Evolutionary conservation across 1,140 invertebrate species (phyloP).

Genomic region (Ceratoteleas bidentatus): DNA sequence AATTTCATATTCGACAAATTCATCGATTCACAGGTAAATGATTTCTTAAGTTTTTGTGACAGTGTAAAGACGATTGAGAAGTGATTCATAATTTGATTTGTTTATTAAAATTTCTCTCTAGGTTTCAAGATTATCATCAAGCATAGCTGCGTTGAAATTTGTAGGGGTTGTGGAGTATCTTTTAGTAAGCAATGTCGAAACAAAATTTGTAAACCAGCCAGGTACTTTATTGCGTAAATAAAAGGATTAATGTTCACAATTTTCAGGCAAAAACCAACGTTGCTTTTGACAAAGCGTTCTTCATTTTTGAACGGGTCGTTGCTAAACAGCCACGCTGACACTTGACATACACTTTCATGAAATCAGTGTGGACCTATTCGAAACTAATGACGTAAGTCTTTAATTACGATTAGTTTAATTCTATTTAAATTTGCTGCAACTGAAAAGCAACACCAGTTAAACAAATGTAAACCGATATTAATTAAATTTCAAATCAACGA

Average conservation of each 20-base stretch:
- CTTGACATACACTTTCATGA: too few species aligned
- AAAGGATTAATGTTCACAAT: background rate
- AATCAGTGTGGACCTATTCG: too few species aligned
- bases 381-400: too few species aligned
- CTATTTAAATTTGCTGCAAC: too few species aligned
- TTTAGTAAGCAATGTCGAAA: background rate
- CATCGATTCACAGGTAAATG: background rate
- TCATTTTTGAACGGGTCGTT: too few species aligned
- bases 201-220: background rate
- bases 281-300: too few species aligned
- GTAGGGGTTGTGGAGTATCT: background rate
- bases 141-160: background rate
- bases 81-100: background rate
- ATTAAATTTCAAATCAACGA: too few species aligned
- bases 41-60: background rate
- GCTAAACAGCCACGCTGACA: too few species aligned
- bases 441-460: too few species aligned
- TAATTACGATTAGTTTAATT: too few species aligned
- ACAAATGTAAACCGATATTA: too few species aligned
- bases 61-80: background rate
- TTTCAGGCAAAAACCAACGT: background rate
- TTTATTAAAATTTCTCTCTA: background rate
- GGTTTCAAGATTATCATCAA: background rate
- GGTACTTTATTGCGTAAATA: background rate
- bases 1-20: background rate